phyloP scores from a whole-genome alignment of 2,888 invertebrate genomes.

The Eilema depressum region DNA sequence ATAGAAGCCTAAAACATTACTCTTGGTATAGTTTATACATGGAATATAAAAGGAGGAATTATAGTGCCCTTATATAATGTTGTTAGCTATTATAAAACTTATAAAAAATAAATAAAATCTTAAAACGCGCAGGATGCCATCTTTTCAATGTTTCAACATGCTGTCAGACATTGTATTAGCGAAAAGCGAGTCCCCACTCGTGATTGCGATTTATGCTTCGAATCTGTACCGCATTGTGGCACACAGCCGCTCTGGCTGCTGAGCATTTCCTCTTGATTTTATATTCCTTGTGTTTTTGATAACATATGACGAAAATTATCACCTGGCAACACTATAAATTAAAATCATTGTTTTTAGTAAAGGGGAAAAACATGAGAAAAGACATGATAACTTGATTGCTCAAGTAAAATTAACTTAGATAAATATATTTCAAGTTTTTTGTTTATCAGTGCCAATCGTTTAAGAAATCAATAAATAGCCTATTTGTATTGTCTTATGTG shows the following conservation, averaged over 20 bases:
- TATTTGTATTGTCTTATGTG: conserved; percentile 5
- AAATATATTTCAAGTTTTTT: conserved; percentile 37
- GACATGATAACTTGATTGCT: conserved; percentile 48
- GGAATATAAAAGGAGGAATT: neutral
- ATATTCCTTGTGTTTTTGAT: neutral
- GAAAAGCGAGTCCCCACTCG: neutral
- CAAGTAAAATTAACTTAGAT: conserved; percentile 48
- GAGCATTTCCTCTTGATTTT: neutral
- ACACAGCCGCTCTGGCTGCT: neutral
- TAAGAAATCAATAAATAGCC: conserved; percentile 41
- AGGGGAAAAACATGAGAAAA: conserved; percentile 27
- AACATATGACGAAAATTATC: neutral
- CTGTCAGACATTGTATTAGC: neutral
- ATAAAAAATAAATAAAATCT: neutral
- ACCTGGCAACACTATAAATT: neutral
- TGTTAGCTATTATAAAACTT: neutral
- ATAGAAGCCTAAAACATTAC: neutral
- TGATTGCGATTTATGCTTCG: neutral
- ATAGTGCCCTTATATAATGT: neutral
- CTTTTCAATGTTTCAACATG: neutral
- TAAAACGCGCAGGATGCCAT: neutral
- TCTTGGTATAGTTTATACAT: neutral
- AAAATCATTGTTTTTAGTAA: conserved; percentile 5
- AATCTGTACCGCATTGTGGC: neutral
- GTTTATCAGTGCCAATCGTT: conserved; percentile 30